Conservation (phyloP, 2,113 vertebrate genomes). For the Heteronetta atricapilla region DNA sequence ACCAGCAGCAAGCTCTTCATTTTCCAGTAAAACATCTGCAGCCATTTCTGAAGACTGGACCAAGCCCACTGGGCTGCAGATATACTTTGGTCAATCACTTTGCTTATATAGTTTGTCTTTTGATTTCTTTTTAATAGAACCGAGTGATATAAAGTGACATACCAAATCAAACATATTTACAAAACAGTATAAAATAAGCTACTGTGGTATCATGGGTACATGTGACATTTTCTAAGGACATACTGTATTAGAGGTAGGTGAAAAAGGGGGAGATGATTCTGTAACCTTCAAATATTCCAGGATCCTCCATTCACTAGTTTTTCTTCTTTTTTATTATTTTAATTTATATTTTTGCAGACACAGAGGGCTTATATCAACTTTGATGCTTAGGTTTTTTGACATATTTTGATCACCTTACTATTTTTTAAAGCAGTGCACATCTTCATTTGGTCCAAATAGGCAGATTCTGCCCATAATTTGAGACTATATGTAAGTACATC, state of each 20-base stretch:
- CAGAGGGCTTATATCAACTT: slow-evolving; percentile 62
- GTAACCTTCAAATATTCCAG: slow-evolving; percentile 73
- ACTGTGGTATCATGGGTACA: slow-evolving; percentile 64
- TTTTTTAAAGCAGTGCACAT: slow-evolving; percentile 69
- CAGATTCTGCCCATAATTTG: slow-evolving; percentile 79
- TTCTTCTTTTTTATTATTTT: slow-evolving; percentile 56
- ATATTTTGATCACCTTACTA: slow-evolving; percentile 57
- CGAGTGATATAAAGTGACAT: slow-evolving; percentile 81
- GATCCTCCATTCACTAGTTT: slow-evolving; percentile 73
- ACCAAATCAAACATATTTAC: slow-evolving; percentile 75
- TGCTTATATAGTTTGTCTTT: slow-evolving; percentile 63
- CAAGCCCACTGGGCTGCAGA: slow-evolving; percentile 70
- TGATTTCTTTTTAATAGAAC: slow-evolving; percentile 67
- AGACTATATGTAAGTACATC: slow-evolving; percentile 41
- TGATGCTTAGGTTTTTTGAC: slow-evolving; percentile 47
- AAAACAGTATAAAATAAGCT: slow-evolving; percentile 79
- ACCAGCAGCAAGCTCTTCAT: slow-evolving; percentile 78
- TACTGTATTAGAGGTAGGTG: slow-evolving; percentile 83
- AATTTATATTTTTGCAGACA: slow-evolving; percentile 60
- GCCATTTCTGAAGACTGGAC: slow-evolving; percentile 70
- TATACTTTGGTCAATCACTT: slow-evolving; percentile 81
- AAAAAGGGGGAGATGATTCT: slow-evolving; percentile 74
- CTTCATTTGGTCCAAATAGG: slow-evolving; percentile 73
- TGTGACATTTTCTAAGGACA: slow-evolving; percentile 70
- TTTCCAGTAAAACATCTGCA: slow-evolving; percentile 81